A percentile compares a stretch with the other conserved stretches of the same genome.
These are phyloP conservation scores for Origma solitaria DNA, from an alignment of 2,113 vertebrate genomes.

Conservation along the genomic window DNA sequence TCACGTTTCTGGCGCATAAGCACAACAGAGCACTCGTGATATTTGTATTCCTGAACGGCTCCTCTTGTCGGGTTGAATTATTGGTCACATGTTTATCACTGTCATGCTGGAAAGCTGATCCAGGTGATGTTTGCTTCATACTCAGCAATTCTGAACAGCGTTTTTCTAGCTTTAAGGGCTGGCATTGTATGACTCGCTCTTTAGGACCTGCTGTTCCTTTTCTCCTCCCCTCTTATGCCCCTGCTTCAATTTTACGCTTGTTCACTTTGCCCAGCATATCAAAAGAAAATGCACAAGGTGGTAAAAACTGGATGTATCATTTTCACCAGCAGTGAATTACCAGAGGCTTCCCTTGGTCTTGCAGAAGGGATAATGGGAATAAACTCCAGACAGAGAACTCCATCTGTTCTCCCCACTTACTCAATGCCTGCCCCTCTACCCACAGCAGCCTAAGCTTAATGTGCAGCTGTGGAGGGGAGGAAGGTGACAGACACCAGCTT, in stretches of 20 bases:
- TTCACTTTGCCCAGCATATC: background rate
- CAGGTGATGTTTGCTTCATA: background rate
- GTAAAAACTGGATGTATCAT: background rate
- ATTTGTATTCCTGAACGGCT: background rate
- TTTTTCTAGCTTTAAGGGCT: background rate
- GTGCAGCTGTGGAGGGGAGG: background rate
- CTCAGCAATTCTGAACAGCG: background rate
- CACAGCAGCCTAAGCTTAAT: background rate
- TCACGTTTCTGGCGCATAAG: background rate
- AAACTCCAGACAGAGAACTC: background rate
- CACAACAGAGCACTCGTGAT: background rate
- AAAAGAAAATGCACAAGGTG: background rate
- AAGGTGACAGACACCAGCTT: background rate
- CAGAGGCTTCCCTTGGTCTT: background rate
- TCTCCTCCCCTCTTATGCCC: background rate
- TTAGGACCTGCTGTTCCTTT: background rate
- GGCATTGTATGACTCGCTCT: background rate
- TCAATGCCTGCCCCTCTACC: background rate
- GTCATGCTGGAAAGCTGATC: background rate
- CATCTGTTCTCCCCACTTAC: background rate
- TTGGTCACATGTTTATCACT: background rate
- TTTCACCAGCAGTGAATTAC: background rate
- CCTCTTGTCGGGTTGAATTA: background rate
- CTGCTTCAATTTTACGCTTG: background rate
- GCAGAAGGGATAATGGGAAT: background rate